phyloP scores from a whole-genome alignment of 2,797 vertebrate species.

The Rhinichthys osculus region DNA sequence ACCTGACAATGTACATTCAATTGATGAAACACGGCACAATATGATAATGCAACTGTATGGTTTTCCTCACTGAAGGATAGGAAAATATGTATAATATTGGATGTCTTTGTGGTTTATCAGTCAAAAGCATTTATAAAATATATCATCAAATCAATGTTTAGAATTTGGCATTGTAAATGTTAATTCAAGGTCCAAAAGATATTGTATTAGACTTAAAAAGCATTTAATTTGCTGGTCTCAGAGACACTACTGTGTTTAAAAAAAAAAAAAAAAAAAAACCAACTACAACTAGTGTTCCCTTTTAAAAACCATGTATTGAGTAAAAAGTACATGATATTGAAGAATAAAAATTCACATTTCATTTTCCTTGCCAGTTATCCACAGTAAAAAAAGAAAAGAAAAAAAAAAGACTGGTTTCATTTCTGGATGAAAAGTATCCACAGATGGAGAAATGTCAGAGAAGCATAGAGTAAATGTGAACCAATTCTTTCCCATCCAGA shows the following conservation, averaged over 20 bases:
- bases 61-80: not conserved
- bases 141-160: conserved; percentile 27
- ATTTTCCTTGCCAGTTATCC: not conserved
- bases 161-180: conserved; percentile 37
- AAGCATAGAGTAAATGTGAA: not conserved
- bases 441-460: not conserved
- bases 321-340: not conserved
- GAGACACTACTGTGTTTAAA: not conserved
- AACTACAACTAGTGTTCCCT: not conserved
- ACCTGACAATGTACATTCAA: not conserved
- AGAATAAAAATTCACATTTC: not conserved
- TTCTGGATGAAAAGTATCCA: conserved; percentile 3
- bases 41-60: not conserved
- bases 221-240: not conserved
- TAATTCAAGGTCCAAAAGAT: not conserved
- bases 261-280: not conserved
- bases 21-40: not conserved
- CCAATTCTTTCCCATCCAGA: conserved; percentile 53
- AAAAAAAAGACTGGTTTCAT: not conserved
- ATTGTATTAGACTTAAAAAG: not conserved
- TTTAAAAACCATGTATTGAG: not conserved
- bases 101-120: not conserved
- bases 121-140: not conserved
- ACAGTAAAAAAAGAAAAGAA: not conserved
- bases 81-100: not conserved